Evolutionary conservation across 2,113 vertebrate species (phyloP).

Genomic region (Sitta europaea): DNA sequence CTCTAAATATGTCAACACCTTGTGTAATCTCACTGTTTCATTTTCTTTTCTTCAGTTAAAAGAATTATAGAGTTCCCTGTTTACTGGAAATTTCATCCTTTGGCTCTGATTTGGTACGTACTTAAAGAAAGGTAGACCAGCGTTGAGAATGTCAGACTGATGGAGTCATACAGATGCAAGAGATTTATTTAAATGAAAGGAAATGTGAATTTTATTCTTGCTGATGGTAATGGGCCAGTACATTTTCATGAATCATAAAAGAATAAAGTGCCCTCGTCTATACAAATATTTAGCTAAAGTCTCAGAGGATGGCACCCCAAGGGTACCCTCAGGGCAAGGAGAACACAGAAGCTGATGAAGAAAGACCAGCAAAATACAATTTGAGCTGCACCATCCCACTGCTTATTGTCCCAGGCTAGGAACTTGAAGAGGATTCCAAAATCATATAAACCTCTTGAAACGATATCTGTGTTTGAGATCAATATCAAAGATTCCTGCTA

Average conservation of each 20-base stretch:
- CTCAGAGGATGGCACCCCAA: neutral
- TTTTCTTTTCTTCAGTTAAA: slow-evolving; percentile 4
- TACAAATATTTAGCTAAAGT: slow-evolving; percentile 20
- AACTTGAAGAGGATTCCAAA: neutral
- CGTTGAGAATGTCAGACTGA: slow-evolving; percentile 27
- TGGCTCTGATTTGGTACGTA: neutral
- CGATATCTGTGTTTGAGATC: accelerated
- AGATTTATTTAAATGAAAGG: slow-evolving; percentile 60
- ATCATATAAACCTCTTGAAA: neutral
- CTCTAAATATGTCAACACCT: neutral
- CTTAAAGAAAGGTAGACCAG: slow-evolving; percentile 5
- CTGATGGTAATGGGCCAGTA: slow-evolving; percentile 49
- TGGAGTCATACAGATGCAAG: slow-evolving; percentile 9
- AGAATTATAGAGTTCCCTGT: neutral
- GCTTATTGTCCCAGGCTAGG: neutral
- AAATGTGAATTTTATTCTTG: slow-evolving; percentile 37
- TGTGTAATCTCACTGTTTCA: neutral
- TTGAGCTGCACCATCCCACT: neutral
- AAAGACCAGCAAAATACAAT: neutral
- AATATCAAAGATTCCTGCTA: neutral
- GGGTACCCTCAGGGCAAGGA: slow-evolving; percentile 25
- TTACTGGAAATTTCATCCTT: neutral
- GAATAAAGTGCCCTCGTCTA: neutral
- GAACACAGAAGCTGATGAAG: neutral
- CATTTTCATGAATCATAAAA: slow-evolving; percentile 56